Conservation (phyloP, 2,888 invertebrate species). For the Auanema sp. region DNA sequence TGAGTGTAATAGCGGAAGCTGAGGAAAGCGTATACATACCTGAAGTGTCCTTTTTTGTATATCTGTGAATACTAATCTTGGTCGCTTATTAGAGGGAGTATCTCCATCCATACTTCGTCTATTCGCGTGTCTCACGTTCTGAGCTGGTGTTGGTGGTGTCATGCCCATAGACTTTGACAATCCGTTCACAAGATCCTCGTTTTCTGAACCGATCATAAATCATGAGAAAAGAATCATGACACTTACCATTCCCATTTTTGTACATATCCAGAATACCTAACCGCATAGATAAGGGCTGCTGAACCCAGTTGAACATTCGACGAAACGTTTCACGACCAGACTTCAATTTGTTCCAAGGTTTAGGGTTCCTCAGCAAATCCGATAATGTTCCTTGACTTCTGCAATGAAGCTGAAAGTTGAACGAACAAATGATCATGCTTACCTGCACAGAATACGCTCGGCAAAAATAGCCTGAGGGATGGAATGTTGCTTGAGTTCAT, state of each 20-base stretch:
- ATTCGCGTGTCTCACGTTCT: conserved; percentile 53
- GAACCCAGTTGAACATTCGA: conserved; percentile 63
- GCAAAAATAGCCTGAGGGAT: conserved; percentile 85
- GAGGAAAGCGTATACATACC: conserved; percentile 26
- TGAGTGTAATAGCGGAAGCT: background rate
- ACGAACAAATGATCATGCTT: background rate
- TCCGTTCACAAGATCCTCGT: conserved; percentile 15
- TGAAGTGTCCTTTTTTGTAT: conserved; percentile 97
- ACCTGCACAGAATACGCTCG: conserved; percentile 57
- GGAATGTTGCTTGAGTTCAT: conserved; percentile 78
- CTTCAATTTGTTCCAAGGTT: conserved; percentile 64
- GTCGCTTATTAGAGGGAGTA: conserved; percentile 76
- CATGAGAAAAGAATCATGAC: conserved; percentile 3
- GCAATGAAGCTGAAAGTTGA: conserved; percentile 21
- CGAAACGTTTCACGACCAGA: conserved; percentile 64
- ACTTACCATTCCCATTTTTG: conserved; percentile 38
- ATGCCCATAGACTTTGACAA: conserved; percentile 30
- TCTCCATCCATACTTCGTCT: conserved; percentile 27
- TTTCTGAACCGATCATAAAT: background rate
- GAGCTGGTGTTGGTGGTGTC: conserved; percentile 61
- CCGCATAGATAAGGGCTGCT: conserved; percentile 55
- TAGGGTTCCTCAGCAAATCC: conserved; percentile 63
- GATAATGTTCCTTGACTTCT: conserved; percentile 64
- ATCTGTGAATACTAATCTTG: conserved; percentile 99
- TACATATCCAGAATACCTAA: conserved; percentile 61